Evolutionary conservation across 2,113 vertebrate species (phyloP), one percentile per base, ranked within the genome.

Genomic region (Microcebus murinus): DNA sequence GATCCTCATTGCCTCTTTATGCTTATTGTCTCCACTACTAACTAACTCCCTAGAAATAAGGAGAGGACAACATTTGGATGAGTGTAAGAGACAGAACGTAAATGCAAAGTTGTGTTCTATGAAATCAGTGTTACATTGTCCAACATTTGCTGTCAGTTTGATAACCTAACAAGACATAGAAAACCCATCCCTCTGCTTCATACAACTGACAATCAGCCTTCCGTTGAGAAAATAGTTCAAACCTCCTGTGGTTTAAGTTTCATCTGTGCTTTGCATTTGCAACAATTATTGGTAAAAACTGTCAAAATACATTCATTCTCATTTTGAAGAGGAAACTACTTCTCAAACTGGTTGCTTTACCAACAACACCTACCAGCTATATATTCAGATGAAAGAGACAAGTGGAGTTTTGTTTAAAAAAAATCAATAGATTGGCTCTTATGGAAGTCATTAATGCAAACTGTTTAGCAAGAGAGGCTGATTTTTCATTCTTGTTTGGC

Each of bases 351-450:
- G 86, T 89, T 95, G 59, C 39, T 95, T 91, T 87, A 91, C 85
- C 93, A 97, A 68, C 34, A 95, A 91, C 67, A 88, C 45, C 88
- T 94, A 87, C 45, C 36, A 93, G 87, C 89, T 97, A 97, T 95
- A 87, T 93, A 96, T 93, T 76, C 93, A 96, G 67, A 89, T 90
- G 48, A 97, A 95, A 94, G 91, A 96, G 86, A 96, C 91, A 97
- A 97, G 65, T 88, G 36, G 48, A 96, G 59, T 90, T 94, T 87
- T 95, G 45, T 90, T 45, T 12, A 20, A 90, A 90, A 65, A 83
- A 81, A 97, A 96, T 97, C 96, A 96, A 96, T 97, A 95, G 95
- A 93, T 95, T 93, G 86, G 70, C 36, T 97, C 85, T 97, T 95
- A 96, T 71, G 74, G 96, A 98, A 96, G 79, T 97, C 86, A 96